Conservation (phyloP, 2,888 invertebrate species). For the Lasioglossum vierecki region DNA sequence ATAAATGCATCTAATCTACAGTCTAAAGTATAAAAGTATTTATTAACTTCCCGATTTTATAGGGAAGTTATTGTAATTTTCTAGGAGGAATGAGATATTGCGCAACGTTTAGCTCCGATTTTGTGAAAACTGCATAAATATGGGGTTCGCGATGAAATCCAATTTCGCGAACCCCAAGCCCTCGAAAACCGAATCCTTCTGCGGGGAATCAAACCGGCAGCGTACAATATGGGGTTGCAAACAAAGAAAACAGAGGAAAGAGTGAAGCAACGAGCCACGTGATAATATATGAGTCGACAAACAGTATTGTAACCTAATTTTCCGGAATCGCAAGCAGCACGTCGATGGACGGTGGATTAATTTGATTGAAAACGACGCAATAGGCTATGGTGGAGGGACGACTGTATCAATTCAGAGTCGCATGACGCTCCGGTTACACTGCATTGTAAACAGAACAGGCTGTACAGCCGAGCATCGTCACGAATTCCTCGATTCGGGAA, state of each 20-base stretch:
- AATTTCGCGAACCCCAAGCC: constrained; percentile 17
- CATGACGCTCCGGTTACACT: constrained; percentile 34
- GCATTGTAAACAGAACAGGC: constrained; percentile 44
- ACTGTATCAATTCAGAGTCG: constrained; percentile 43
- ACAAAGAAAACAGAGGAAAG: constrained; percentile 1
- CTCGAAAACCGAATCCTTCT: constrained; percentile 24
- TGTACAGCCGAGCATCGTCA: constrained; percentile 12
- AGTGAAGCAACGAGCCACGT: neutral
- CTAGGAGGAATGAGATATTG: no score
- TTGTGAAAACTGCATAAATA: constrained; percentile 17
- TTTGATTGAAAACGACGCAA: constrained; percentile 48
- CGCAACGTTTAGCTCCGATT: neutral
- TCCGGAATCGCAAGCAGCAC: constrained; percentile 24
- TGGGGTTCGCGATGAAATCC: constrained; percentile 23
- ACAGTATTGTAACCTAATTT: constrained; percentile 59
- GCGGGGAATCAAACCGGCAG: constrained; percentile 3
- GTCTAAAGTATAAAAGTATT: no score
- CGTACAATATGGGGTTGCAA: neutral
- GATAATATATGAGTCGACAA: constrained; percentile 34
- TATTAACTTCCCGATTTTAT: no score
- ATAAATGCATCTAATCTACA: no score
- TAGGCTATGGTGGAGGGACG: neutral
- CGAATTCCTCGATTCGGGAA: constrained; percentile 29
- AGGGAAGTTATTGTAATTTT: no score
- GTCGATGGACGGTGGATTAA: constrained; percentile 42